These are phyloP conservation scores for Brenthis daphne DNA, from an alignment of 2,888 invertebrate genomes.

Conservation along the genomic window DNA sequence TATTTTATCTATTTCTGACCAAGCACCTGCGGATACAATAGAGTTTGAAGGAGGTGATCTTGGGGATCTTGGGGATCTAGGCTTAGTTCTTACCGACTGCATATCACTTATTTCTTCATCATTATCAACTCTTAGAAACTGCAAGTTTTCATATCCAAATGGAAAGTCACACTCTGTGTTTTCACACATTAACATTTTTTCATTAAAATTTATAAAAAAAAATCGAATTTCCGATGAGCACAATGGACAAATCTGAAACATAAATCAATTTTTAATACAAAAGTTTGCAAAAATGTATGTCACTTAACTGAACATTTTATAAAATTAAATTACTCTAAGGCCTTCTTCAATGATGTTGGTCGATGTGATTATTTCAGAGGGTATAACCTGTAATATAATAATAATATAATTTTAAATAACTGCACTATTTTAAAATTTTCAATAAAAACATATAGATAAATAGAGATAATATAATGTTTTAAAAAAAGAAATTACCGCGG, in stretches of 20 bases:
- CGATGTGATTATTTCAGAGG: too few species aligned
- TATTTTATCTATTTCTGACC: slow-evolving; percentile 54
- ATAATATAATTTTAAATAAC: too few species aligned
- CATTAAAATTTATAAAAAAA: slow-evolving; percentile 58
- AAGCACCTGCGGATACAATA: slow-evolving; percentile 47
- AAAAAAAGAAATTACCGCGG: too few species aligned
- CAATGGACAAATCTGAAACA: slow-evolving; percentile 61
- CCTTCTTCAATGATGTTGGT: too few species aligned
- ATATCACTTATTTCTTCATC: slow-evolving; percentile 45
- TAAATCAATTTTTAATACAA: background rate
- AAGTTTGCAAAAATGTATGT: background rate
- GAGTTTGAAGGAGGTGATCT: slow-evolving; percentile 43
- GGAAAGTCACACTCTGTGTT: slow-evolving; percentile 63
- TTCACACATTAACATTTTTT: slow-evolving; percentile 65
- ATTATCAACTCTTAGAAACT: slow-evolving; percentile 50
- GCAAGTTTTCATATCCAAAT: slow-evolving; percentile 57
- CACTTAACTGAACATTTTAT: background rate
- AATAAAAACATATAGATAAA: too few species aligned
- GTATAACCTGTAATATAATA: too few species aligned
- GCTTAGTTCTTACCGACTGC: slow-evolving; percentile 37
- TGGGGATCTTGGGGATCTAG: background rate
- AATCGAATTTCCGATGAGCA: slow-evolving; percentile 53
- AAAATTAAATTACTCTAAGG: too few species aligned
- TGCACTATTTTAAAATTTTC: too few species aligned
- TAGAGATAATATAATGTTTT: too few species aligned